These are phyloP conservation scores for Strongylocentrotus purpuratus DNA, from an alignment of 35 echinoderm and acorn worm genomes.

Conservation along the genomic window DNA sequence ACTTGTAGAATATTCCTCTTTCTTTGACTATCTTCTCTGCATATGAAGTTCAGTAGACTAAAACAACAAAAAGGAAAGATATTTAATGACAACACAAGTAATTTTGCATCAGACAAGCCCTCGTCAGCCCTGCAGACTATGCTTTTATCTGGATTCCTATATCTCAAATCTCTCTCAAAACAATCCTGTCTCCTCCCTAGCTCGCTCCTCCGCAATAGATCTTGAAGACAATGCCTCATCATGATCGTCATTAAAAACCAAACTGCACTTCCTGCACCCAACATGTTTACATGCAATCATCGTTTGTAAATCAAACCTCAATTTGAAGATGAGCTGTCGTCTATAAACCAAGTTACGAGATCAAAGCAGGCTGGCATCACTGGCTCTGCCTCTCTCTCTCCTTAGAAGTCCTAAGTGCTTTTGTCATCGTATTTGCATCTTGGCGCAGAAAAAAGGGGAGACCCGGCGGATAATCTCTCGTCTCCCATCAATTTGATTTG, in stretches of 20 bases:
- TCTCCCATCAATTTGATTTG: slow-evolving; percentile 35
- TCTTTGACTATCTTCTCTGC: too few species aligned
- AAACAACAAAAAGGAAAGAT: too few species aligned
- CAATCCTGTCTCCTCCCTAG: neutral
- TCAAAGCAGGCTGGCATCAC: neutral
- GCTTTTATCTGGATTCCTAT: neutral
- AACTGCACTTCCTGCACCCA: neutral
- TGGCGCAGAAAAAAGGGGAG: neutral
- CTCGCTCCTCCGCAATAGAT: neutral
- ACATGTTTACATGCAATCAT: neutral
- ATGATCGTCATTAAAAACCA: neutral
- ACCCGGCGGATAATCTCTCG: slow-evolving; percentile 36
- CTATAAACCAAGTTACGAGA: neutral
- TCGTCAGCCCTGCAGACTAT: neutral
- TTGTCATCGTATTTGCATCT: slow-evolving; percentile 39
- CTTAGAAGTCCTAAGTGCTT: neutral
- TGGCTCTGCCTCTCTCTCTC: neutral
- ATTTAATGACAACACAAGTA: too few species aligned
- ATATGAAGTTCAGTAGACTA: too few species aligned
- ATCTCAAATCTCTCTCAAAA: neutral
- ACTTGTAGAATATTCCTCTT: too few species aligned
- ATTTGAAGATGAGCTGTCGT: neutral
- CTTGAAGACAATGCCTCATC: neutral
- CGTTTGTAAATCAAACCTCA: neutral
- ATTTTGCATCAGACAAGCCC: neutral